These are phyloP conservation scores for Leguminivora glycinivorella DNA, from an alignment of 1,140 invertebrate species.

Conservation along the genomic window DNA sequence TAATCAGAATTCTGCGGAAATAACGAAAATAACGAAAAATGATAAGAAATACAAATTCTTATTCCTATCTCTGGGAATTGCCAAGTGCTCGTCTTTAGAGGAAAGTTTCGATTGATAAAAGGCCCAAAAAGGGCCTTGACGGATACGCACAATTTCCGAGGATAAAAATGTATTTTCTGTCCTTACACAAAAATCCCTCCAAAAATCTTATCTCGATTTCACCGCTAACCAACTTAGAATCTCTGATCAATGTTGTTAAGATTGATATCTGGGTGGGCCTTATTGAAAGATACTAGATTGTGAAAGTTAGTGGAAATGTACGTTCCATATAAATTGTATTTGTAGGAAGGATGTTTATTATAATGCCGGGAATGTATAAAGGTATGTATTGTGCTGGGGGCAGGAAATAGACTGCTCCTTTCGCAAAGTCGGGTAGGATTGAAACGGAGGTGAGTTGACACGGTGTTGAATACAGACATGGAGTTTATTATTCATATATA, in stretches of 20 bases:
- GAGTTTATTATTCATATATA: too few species aligned
- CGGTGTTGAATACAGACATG: background rate
- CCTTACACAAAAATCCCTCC: background rate
- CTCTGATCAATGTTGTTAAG: background rate
- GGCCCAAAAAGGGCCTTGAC: slow-evolving; percentile 41
- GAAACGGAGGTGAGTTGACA: slow-evolving; percentile 12
- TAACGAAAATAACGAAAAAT: background rate
- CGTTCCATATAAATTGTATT: slow-evolving; percentile 2
- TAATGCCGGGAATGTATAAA: slow-evolving; percentile 4
- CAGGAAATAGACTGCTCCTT: slow-evolving; percentile 7
- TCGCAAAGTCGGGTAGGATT: background rate
- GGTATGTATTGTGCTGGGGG: background rate
- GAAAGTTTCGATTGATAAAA: slow-evolving; percentile 51
- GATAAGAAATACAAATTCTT: background rate
- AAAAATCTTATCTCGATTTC: background rate
- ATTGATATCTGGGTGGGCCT: background rate
- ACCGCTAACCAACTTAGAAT: background rate
- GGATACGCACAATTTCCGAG: slow-evolving; percentile 36
- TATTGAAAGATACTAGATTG: background rate
- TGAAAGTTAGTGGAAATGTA: background rate
- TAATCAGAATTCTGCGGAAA: background rate
- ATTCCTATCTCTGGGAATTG: slow-evolving; percentile 29
- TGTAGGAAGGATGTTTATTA: slow-evolving; percentile 12
- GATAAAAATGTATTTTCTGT: slow-evolving; percentile 45
- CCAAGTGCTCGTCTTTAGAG: slow-evolving; percentile 42